Base-by-base conservation (phyloP, 2,888 invertebrate species). In the Epiblema foenella region DNA sequence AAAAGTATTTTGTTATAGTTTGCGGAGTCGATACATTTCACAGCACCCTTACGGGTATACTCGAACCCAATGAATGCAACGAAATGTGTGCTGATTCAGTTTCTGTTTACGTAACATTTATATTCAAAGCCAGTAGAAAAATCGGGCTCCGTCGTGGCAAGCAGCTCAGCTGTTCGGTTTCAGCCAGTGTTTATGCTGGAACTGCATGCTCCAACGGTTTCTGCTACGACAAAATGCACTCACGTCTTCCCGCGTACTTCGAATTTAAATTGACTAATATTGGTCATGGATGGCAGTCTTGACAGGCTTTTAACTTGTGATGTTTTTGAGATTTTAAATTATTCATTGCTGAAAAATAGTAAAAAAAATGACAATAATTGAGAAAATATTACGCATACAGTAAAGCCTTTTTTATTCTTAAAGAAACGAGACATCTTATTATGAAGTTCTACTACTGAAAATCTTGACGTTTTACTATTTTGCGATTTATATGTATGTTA, bases 171-270 rank as follows among this genome's bases (percentile, higher is more conserved):
- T 85, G 82, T 82, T 84, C 84, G 77, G 83, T 83, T 83, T 77
- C 82, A 82, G 78, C 82, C 80, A 85, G 84, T 89, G 87, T 89
- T 89, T 88, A 86, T 87, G 85, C 85, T 86, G 85, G 79, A 83
- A 76, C 77, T 77, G 81, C 77, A 87, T 86, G 89, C 88, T 86
- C 83, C 85, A 81, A 87, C 86, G 88, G 85, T 83, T 90, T 84
- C 85, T 85, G 82, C 87, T 85, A 90, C 91, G 91, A 89, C 90
- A 89, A 89, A 92, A 91, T 92, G 92, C 92, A 92, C 91, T 92
- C 90, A 89, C 90, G 87, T 86, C 76, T 82, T 82, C 81, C 86
- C 81, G 82, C 81, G 83, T 87, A 85, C 84, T 82, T 83, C 77
- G 83, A 83, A 88, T 86, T 82, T 81, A 78, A 85, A 88, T 90